These are phyloP conservation scores for Alces alces DNA, from an alignment of 2,113 vertebrate genomes.

Conservation along the genomic window DNA sequence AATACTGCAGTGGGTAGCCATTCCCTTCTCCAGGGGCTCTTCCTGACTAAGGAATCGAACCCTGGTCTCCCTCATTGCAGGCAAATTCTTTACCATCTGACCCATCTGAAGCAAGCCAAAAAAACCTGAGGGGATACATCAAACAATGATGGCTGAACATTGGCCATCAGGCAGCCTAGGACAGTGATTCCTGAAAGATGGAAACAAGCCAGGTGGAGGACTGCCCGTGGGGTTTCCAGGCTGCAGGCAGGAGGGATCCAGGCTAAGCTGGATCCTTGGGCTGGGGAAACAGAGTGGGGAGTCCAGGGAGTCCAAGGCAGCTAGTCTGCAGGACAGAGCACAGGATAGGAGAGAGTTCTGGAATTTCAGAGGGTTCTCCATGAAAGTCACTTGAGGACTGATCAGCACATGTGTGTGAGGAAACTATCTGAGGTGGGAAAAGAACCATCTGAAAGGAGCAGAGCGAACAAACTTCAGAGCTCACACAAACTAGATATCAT, in stretches of 20 bases:
- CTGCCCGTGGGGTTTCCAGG: not conserved
- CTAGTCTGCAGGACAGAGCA: not conserved
- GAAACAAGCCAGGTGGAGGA: not conserved
- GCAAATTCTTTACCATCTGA: not conserved
- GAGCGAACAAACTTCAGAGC: not conserved
- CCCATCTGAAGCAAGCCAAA: not conserved
- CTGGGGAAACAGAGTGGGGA: not conserved
- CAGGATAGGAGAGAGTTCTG: not conserved
- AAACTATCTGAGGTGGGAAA: not conserved
- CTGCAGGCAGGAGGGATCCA: not conserved
- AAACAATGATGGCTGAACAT: not conserved
- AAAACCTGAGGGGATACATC: not conserved
- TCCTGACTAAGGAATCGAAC: not conserved
- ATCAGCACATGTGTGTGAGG: not conserved
- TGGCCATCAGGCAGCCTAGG: not conserved
- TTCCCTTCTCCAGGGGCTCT: not conserved
- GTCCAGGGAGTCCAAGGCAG: not conserved
- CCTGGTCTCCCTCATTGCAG: not conserved
- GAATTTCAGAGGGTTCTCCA: not conserved
- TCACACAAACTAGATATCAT: not conserved
- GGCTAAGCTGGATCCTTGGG: not conserved
- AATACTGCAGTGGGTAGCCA: not conserved
- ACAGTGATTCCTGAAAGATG: not conserved
- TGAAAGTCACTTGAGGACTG: not conserved
- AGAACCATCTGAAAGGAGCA: not conserved